Percentiles rank a stretch among this genome's conserved stretches.
Evolutionary conservation across 2,888 invertebrate species (phyloP).

Genomic region (Trisateles emortualis): DNA sequence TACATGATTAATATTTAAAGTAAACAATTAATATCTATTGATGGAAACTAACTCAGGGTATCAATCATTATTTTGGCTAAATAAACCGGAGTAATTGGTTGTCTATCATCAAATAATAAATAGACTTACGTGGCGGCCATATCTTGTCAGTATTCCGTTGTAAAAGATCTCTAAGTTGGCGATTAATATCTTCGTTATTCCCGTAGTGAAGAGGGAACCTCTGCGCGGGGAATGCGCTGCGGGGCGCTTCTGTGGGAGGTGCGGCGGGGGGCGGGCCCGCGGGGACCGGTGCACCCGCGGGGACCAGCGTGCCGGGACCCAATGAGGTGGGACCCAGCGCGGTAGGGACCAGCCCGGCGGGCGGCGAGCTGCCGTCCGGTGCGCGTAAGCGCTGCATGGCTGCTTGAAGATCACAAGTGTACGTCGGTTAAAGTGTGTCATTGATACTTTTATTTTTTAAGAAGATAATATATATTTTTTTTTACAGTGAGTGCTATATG

Average conservation of each 20-base stretch:
- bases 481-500: too few relatives aligned
- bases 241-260: constrained; percentile 66
- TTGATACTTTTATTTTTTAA: neutral
- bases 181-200: constrained; percentile 85
- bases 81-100: too few relatives aligned
- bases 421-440: constrained; percentile 26
- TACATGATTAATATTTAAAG: too few relatives aligned
- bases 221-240: constrained; percentile 77
- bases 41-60: too few relatives aligned
- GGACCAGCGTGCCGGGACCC: constrained; percentile 30
- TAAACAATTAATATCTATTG: too few relatives aligned
- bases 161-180: constrained; percentile 93
- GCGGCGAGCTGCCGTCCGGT: constrained; percentile 64
- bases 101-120: neutral
- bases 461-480: too few relatives aligned
- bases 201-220: constrained; percentile 84
- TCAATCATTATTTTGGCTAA: too few relatives aligned
- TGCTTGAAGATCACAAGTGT: constrained; percentile 60
- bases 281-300: constrained; percentile 27
- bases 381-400: constrained; percentile 81
- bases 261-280: constrained; percentile 53
- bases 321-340: constrained; percentile 43
- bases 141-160: constrained; percentile 91
- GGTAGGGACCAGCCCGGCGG: constrained; percentile 44
- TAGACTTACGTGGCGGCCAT: constrained; percentile 84